A percentile compares a stretch with the other conserved stretches of the same genome.
These are phyloP conservation scores for Phoxinus dragarum DNA, from an alignment of 2,797 vertebrate genomes.

Conservation along the genomic window DNA sequence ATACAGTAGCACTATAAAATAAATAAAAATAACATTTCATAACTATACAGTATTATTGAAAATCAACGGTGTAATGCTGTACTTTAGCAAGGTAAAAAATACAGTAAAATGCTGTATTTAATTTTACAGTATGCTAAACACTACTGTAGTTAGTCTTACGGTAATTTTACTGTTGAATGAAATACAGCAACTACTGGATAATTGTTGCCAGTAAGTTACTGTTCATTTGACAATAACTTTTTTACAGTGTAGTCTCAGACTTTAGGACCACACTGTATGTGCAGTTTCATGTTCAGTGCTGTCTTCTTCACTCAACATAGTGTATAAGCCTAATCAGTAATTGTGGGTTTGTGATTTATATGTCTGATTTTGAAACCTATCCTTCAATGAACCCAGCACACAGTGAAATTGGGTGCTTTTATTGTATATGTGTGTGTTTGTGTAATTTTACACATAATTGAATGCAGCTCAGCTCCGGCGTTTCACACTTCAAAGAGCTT, in stretches of 20 bases:
- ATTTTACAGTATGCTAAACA: no score
- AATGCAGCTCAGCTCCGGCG: conserved; percentile 56
- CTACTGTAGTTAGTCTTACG: no score
- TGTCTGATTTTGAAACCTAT: conserved; percentile 28
- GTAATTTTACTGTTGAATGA: no score
- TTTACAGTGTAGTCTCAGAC: not conserved
- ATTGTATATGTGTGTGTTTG: conserved; percentile 39
- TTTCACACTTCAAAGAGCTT: conserved; percentile 74
- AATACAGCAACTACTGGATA: no score
- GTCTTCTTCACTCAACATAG: not conserved
- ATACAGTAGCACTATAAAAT: no score
- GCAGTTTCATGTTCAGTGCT: not conserved
- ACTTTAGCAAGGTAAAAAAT: no score
- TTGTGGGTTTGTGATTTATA: conserved; percentile 29
- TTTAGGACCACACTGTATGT: not conserved
- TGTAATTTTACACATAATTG: conserved; percentile 59
- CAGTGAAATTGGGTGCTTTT: not conserved
- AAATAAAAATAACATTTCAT: no score
- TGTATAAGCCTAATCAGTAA: conserved; percentile 8
- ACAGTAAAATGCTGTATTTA: no score
- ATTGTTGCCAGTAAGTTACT: no score
- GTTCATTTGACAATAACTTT: no score
- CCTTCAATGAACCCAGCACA: conserved; percentile 7
- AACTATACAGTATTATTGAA: no score
- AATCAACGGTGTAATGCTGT: no score